Evolutionary conservation across 2,113 vertebrate genomes (phyloP).

Genomic region (Grantiella picta): DNA sequence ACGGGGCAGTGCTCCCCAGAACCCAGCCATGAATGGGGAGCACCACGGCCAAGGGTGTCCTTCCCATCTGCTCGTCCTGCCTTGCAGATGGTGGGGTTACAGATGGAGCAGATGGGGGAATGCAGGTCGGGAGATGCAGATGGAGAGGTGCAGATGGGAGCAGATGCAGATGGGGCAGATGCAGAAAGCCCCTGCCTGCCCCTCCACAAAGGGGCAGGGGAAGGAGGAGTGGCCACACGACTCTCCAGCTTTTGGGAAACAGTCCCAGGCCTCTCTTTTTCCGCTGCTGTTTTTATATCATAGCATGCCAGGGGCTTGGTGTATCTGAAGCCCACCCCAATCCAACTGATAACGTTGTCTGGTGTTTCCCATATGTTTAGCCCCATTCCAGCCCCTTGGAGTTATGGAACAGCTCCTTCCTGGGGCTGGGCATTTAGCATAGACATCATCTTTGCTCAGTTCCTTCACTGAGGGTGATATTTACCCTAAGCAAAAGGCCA

Average conservation of each 20-base stretch:
- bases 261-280: background rate
- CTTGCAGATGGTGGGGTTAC: background rate
- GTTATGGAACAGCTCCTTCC: background rate
- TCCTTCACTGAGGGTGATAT: background rate
- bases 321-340: background rate
- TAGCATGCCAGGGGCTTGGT: background rate
- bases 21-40: accelerated
- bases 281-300: accelerated
- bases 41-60: background rate
- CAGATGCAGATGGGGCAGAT: background rate
- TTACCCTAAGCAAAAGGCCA: slow-evolving; percentile 21
- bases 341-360: background rate
- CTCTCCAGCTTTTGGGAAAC: background rate
- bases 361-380: background rate
- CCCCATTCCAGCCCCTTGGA: background rate
- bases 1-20: accelerated
- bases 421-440: background rate
- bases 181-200: background rate
- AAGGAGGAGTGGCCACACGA: background rate
- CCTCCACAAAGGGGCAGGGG: background rate
- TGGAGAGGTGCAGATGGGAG: background rate
- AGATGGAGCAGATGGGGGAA: background rate
- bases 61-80: background rate
- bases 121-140: background rate
- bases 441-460: background rate